Evolutionary conservation across 2,113 vertebrate species (phyloP).

Genomic region (Aegithalos caudatus): DNA sequence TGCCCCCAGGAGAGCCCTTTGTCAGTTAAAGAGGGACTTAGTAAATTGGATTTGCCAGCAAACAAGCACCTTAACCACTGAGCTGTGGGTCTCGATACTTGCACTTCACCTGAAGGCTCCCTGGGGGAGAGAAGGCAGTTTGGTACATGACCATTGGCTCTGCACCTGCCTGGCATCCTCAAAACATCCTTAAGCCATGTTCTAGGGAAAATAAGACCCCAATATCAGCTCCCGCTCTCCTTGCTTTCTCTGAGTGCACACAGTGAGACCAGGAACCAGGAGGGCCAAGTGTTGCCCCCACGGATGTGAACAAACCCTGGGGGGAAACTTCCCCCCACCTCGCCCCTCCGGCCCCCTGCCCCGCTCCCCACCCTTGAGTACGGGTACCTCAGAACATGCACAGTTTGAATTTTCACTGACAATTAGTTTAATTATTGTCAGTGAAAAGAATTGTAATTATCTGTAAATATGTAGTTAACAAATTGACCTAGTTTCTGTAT

Average conservation of each 20-base stretch:
- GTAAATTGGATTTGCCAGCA: neutral
- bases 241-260: conserved; percentile 27
- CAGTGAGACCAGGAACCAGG: conserved; percentile 49
- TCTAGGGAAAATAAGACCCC: neutral
- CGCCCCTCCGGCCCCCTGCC: conserved; percentile 7
- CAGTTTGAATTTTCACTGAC: conserved; percentile 70
- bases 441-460: conserved; percentile 75
- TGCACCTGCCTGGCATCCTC: neutral
- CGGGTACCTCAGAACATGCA: conserved; percentile 75
- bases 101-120: conserved; percentile 47
- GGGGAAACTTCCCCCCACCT: neutral
- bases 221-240: neutral
- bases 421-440: conserved; percentile 67
- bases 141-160: neutral
- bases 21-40: conserved; percentile 25
- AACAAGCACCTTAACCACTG: conserved; percentile 59
- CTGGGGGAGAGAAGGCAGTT: neutral
- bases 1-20: neutral
- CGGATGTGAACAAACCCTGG: conserved; percentile 32
- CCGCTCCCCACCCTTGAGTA: conserved; percentile 63
- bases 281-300: conserved; percentile 13
- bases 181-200: neutral
- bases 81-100: conserved; percentile 45
- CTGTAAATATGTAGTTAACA: conserved; percentile 80
- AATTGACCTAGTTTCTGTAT: conserved; percentile 78